Evolutionary conservation across 37 sponge, comb jelly and placozoan species (phyloP), one percentile per base, ranked within the genome.

Genomic region (Mnemiopsis leidyi): DNA sequence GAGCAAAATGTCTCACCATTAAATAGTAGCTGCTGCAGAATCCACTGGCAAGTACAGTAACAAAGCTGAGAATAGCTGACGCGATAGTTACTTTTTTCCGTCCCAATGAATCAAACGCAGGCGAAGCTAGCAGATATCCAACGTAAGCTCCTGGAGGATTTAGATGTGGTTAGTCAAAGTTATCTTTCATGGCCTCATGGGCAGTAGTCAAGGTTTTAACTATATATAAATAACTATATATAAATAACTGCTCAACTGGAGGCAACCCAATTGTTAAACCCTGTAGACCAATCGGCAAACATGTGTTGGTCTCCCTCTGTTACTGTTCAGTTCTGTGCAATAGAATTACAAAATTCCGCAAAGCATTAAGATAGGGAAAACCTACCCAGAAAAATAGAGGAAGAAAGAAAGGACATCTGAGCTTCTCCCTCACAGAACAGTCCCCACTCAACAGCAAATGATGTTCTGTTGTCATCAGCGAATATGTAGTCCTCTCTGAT

Each of bases 381-480:
- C 61, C 9, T 23, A 77, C 79, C 79, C 33, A 36, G 36, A 32
- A 77, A 77, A 16, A 77, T 77, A 1, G 32, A 31, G 32, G 79
- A 77, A 21, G 79, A 77, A 77, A 77, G 79, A 34, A 32, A 77
- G 0, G 79, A 26, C 79, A 77, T 77, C 33, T 77, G 30, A 26
- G 32, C 9, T 32, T 77, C 79, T 21, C 32, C 79, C 35, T 77
- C 79, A 77, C 79, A 77, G 79, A 77, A 77, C 18, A 77, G 36
- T 9, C 79, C 79, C 79, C 79, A 77, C 1, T 77, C 79, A 9
- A 77, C 35, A 16, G 79, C 79, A 33, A 77, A 34, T 1, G 79
- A 77, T 2, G 79, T 77, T 18, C 36, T 26, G 36, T 20, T 36
- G 18, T 13, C 36, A 32, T 26, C 33, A 0, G 26, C 36, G 18